Percentiles rank a stretch among this genome's conserved stretches.
Conservation (phyloP, 2,797 vertebrate species). For the Gouania willdenowi region DNA sequence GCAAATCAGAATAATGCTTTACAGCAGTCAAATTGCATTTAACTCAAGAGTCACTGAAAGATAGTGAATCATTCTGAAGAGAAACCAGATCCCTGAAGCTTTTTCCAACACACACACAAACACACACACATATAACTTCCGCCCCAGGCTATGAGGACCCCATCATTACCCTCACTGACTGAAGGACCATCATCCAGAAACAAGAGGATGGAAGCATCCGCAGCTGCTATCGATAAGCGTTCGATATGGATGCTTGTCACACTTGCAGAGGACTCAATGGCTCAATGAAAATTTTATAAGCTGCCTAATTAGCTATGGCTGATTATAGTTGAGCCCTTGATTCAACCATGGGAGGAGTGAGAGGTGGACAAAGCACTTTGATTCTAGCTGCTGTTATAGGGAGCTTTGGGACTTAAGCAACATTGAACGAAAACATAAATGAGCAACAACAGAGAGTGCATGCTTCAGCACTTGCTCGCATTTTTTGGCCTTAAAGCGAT, state of each 20-base stretch:
- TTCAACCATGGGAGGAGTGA: constrained; percentile 9
- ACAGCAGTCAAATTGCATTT: neutral
- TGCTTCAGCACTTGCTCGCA: too few species aligned
- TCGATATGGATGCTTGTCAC: constrained; percentile 34
- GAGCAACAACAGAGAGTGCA: too few species aligned
- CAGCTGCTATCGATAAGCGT: constrained; percentile 20
- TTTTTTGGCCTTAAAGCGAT: too few species aligned
- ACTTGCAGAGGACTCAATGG: constrained; percentile 9
- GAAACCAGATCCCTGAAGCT: constrained; percentile 13
- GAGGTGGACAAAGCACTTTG: too few species aligned
- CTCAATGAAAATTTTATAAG: constrained; percentile 22
- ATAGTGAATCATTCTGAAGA: constrained; percentile 16
- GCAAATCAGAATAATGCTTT: too few species aligned
- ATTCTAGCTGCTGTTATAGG: too few species aligned
- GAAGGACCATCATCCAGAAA: neutral
- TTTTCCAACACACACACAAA: neutral
- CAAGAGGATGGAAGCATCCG: constrained; percentile 19
- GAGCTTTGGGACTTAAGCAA: too few species aligned
- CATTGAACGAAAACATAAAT: too few species aligned
- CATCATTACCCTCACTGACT: constrained; percentile 12
- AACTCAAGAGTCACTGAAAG: constrained; percentile 1
- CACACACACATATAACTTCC: constrained; percentile 8
- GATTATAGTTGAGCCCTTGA: constrained; percentile 29
- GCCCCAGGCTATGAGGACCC: constrained; percentile 11
- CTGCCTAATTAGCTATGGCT: constrained; percentile 39